phyloP scores from a whole-genome alignment of 2,113 vertebrate genomes.

The Bungarus multicinctus region DNA sequence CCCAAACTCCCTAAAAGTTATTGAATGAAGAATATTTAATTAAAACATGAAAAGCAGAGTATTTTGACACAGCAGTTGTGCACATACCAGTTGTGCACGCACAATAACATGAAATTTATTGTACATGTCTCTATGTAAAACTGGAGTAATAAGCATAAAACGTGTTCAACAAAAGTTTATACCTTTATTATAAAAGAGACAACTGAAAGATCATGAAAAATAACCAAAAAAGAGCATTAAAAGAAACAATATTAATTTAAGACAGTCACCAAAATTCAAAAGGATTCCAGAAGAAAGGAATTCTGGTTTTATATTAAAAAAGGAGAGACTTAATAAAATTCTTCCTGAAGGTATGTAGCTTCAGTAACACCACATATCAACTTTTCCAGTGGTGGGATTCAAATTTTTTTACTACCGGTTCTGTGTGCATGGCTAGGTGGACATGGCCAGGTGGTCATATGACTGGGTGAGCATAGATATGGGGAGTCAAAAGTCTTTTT shows the following conservation, averaged over 20 bases:
- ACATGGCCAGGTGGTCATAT: no score
- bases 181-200: neutral
- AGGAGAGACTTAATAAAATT: neutral
- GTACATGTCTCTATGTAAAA: neutral
- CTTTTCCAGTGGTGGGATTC: neutral
- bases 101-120: neutral
- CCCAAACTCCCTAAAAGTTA: slow-evolving; percentile 12
- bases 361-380: neutral
- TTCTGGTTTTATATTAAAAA: neutral
- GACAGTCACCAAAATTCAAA: neutral
- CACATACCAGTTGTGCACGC: no score
- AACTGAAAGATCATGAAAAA: neutral
- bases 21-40: slow-evolving; percentile 7
- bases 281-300: neutral
- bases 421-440: no score
- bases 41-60: neutral
- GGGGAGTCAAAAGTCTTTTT: no score
- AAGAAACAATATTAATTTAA: neutral
- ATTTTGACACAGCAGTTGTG: neutral
- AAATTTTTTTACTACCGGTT: no score
- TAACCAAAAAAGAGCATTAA: neutral
- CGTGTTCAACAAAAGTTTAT: neutral
- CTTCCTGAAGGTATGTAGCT: neutral
- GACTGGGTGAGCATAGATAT: no score
- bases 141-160: neutral